Evolutionary conservation across 2,113 vertebrate genomes (phyloP).

Genomic region (Turnix velox): DNA sequence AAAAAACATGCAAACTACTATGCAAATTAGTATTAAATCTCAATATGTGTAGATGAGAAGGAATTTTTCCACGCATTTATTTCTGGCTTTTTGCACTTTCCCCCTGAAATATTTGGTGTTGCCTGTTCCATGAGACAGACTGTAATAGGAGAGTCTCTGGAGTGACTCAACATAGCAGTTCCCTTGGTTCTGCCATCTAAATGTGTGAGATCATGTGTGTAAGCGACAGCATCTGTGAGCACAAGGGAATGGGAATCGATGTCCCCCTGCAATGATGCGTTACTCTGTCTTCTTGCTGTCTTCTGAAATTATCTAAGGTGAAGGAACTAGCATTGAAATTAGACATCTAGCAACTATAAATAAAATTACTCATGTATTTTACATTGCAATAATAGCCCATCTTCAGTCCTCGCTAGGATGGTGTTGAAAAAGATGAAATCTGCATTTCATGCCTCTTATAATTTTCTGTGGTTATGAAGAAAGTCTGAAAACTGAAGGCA

Average conservation of each 20-base stretch:
- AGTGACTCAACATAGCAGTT: not conserved
- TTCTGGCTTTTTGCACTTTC: not conserved
- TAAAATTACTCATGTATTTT: not conserved
- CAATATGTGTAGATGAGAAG: not conserved
- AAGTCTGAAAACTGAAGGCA: not conserved
- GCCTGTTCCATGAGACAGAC: not conserved
- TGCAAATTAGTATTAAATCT: not conserved
- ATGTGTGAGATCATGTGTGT: not conserved
- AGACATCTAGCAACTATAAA: not conserved
- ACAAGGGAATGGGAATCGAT: not conserved
- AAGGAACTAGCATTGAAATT: not conserved
- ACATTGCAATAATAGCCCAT: not conserved
- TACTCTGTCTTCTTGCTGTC: not conserved
- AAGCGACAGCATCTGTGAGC: not conserved
- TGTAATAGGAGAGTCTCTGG: not conserved
- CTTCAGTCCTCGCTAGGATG: not conserved
- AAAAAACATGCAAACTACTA: not conserved
- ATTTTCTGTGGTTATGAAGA: not conserved
- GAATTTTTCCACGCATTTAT: not conserved
- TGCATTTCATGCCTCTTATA: not conserved
- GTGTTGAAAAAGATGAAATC: not conserved
- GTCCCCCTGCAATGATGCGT: accelerated
- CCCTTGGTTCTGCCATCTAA: not conserved
- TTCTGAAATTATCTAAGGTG: not conserved
- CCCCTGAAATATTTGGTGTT: not conserved